Base-by-base conservation (phyloP, 2,797 vertebrate species). In the Steatocranus sp. region DNA sequence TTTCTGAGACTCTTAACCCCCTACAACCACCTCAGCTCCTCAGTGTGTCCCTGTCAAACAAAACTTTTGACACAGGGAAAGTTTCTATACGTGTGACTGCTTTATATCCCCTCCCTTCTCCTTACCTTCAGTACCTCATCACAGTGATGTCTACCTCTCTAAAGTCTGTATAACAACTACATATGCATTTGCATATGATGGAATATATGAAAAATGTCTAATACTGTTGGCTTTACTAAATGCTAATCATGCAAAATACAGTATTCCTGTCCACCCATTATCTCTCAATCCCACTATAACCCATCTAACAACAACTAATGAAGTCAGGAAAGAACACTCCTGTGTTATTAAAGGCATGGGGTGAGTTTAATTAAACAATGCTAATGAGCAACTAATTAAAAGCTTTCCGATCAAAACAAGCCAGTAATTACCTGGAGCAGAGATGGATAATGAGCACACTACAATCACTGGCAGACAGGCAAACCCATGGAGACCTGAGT, bases 341-440 rank as follows among this genome's bases (percentile, higher is more conserved):
- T 36, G 90, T 53, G 56, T 92, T 93, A 88, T 92, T 88, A 93
- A 92, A 94, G 91, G 90, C 93, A 89, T 84, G 91, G 93, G 90
- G 93, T 93, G 95, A 94, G 93, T 96, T 96, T 96, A 96, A 96
- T 96, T 96, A 96, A 96, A 95, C 94, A 95, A 94, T 93, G 91
- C 94, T 96, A 96, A 96, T 96, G 95, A 96, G 93, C 93, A 93
- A 93, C 93, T 96, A 96, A 96, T 95, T 95, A 96, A 96, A 94
- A 93, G 94, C 93, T 94, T 95, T 94, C 93, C 90, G 86, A 96
- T 96, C 94, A 95, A 96, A 96, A 95, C 93, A 95, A 93, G 89
- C 80, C 86, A 85, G 94, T 95, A 96, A 96, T 96, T 95, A 95
- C 93, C 93, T 94, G 93, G 85, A 94, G 93, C 90, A 90, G 92